Percentiles rank a stretch among this genome's conserved stretches.
Evolutionary conservation across 1,140 invertebrate genomes (phyloP).

Genomic region (Lepidurus apus): DNA sequence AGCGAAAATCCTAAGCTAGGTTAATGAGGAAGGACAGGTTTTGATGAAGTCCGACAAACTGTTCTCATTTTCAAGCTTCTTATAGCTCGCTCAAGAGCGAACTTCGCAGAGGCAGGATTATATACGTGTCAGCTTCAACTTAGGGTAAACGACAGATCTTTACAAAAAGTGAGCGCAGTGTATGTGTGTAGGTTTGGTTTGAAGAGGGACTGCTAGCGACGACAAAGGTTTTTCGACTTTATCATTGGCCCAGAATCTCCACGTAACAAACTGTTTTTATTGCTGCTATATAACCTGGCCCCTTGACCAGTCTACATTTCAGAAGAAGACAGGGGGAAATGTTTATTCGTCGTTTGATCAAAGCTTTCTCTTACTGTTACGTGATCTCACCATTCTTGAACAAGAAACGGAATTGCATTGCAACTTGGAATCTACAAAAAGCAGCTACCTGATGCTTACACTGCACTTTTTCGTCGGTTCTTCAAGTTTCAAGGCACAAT

Average conservation of each 20-base stretch:
- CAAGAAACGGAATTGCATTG: neutral
- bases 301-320: conserved; percentile 8
- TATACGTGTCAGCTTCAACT: conserved; percentile 3
- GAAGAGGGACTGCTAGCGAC: neutral
- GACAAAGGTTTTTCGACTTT: neutral
- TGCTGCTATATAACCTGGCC: neutral
- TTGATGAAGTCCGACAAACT: neutral
- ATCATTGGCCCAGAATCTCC: neutral
- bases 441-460: conserved; percentile 8
- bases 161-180: neutral
- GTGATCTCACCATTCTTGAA: neutral
- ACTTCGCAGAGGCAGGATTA: conserved; percentile 2
- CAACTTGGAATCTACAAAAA: neutral
- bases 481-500: neutral
- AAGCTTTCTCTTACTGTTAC: neutral
- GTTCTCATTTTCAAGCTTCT: conserved; percentile 10
- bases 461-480: neutral
- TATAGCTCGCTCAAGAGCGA: neutral
- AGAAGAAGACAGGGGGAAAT: neutral
- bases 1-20: neutral
- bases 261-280: neutral
- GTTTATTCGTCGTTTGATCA: conserved; percentile 15
- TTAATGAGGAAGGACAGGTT: conserved; percentile 9
- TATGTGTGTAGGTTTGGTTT: neutral
- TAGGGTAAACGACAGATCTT: neutral